Evolutionary conservation across 2,113 vertebrate genomes (phyloP), one percentile per base, ranked within the genome.

Genomic region (Cyanocitta stelleri): DNA sequence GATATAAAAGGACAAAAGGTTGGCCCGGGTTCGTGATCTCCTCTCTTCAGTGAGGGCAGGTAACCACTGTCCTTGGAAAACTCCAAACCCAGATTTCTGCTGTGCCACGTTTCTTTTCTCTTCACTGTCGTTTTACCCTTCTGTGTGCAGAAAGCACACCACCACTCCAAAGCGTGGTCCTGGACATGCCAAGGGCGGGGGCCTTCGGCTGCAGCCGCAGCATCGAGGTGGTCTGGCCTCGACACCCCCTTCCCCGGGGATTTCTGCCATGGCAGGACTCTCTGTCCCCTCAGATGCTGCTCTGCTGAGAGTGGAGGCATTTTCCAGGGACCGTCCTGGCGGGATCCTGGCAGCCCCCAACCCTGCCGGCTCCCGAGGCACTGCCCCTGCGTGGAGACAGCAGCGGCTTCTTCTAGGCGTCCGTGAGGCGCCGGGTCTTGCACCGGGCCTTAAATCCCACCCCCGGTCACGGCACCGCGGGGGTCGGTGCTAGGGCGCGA

Each of bases 1-100:
- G 78, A 89, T 75, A 89, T 68, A 89, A 95, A 95, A 94, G 96
- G 91, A 97, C 94, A 91, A 96, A 97, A 96, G 86, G 81, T 82
- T 93, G 92, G 89, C 74, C 77, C 35, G 22, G n/a, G 62, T 75
- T 85, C 80, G 49, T 46, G 71, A 44, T 67, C 35, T 62, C 16
- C 83, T 74, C 76, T 35, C 67, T 89, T 66, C 80, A 51, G 44
- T 37, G 76, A 64, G 76, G 63, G 35, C 88, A 87, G 85, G 55
- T 90, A 93, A 68, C 72, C 58, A 72, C 52, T 4, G 51, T 75
- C 96, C 83, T 41, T 78, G 88, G 83, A 78, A 92, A 87, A 93
- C 54, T 88, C 56, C 72, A 37, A 46, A 55, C 59, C 32, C 61
- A 85, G 73, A 59, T 90, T 93, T 66, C 89, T 69, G 87, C 49